phyloP scores from a whole-genome alignment of 2,113 vertebrate species.

The Ctenomys sociabilis region DNA sequence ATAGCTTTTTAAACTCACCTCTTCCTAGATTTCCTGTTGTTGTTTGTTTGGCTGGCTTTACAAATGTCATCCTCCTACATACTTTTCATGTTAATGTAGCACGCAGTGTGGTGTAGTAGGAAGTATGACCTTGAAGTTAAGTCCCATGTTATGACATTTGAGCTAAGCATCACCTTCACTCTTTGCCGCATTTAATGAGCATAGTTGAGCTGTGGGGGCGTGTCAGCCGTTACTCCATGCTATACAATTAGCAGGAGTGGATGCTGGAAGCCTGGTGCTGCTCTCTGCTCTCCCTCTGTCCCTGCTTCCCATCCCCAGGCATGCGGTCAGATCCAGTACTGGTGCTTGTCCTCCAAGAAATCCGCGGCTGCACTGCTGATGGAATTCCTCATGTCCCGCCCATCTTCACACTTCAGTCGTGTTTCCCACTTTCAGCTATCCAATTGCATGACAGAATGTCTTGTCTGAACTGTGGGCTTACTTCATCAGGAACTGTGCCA shows the following conservation, averaged over 20 bases:
- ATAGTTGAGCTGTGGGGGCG: fast-evolving
- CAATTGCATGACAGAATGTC: neutral
- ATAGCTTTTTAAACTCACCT: neutral
- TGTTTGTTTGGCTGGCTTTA: neutral
- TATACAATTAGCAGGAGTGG: neutral
- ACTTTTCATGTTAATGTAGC: neutral
- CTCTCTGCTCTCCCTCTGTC: neutral
- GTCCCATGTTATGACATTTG: neutral
- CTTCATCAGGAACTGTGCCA: neutral
- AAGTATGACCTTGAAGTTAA: neutral
- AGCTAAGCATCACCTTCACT: neutral
- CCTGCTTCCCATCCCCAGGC: neutral
- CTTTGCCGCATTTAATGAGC: neutral
- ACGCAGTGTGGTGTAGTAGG: neutral
- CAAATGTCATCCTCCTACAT: neutral
- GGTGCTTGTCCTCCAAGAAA: neutral
- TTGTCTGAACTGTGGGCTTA: neutral
- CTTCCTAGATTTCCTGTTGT: neutral
- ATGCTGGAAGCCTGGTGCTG: neutral
- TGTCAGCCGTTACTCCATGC: neutral
- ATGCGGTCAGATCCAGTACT: neutral
- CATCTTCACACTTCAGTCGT: neutral
- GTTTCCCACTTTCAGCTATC: neutral
- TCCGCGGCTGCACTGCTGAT: neutral
- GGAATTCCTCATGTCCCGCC: neutral